Conservation (phyloP, 2,113 vertebrate species). For the Colossoma macropomum region DNA sequence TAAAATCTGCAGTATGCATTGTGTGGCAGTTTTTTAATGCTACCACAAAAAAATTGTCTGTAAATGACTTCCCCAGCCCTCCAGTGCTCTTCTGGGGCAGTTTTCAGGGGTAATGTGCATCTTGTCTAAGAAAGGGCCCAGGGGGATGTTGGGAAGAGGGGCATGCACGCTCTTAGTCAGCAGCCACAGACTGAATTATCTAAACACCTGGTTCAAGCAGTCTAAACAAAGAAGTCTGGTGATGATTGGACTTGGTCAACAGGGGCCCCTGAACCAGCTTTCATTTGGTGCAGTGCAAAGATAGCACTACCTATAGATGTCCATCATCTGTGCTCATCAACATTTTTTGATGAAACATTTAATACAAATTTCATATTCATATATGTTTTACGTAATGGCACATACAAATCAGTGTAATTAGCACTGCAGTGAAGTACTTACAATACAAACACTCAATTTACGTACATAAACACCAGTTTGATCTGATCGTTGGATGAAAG, state of each 20-base stretch:
- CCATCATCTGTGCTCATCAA: not conserved
- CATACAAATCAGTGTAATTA: no score
- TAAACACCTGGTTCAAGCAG: constrained; percentile 68
- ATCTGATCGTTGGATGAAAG: no score
- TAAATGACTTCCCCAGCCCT: constrained; percentile 70
- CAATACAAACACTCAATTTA: no score
- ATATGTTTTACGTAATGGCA: no score
- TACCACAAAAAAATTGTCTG: constrained; percentile 49
- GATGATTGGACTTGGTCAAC: constrained; percentile 38
- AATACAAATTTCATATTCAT: not conserved
- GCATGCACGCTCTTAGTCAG: constrained; percentile 63
- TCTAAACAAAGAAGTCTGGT: constrained; percentile 56
- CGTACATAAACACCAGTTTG: no score
- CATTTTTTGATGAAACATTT: not conserved
- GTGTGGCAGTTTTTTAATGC: constrained; percentile 55
- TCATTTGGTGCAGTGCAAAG: not conserved
- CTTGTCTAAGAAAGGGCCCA: constrained; percentile 43
- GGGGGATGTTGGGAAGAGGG: constrained; percentile 48
- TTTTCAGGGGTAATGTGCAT: constrained; percentile 54
- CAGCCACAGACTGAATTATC: constrained; percentile 59
- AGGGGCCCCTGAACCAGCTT: constrained; percentile 16
- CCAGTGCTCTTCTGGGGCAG: constrained; percentile 52
- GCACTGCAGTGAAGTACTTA: no score
- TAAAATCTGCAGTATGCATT: constrained; percentile 47
- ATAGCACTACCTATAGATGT: constrained; percentile 7